Base-by-base conservation (phyloP, 2,888 invertebrate genomes). In the Drosophila hamatofila region DNA sequence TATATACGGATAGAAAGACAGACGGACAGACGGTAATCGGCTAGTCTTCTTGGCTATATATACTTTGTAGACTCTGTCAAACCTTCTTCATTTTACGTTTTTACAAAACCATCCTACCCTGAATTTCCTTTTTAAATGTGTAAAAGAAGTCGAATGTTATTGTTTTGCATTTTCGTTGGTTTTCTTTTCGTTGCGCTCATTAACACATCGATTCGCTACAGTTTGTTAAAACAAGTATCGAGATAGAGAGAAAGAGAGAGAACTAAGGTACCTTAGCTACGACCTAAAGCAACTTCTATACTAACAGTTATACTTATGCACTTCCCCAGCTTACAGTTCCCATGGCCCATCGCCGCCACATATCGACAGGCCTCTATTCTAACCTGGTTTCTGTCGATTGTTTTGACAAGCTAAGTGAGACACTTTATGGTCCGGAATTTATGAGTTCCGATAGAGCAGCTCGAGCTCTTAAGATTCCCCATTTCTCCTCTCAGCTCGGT, bases 371-470 rank as follows among this genome's bases (percentile, higher is more conserved):
- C 44, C 23, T 46, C 69, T 55, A 78, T 69, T 69, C 82, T 78
- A 59, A 60, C n/a, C 61, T 39, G 25, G 62, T 58, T 49, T 63
- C 70, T 39, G 46, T 14, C 25, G 58, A 12, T 63, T 89, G 88
- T 86, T 86, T 55, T 89, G 86, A 86, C 86, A 86, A 55, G 75
- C 74, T 77, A 88, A 84, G 82, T 82, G 81, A 79, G 78, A 67
- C 85, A 79, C 77, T 79, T 71, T 75, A 54, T 59, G 61, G 25
- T 7, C 21, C 8, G 27, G 33, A 65, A 77, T 84, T 89, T 84
- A 89, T 72, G 85, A 66, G 73, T 54, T 65, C 72, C 59, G 64
- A 76, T 85, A 80, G 64, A 55, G 46, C 37, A 23, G 33, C 6
- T 30, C 51, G 30, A 39, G 42, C 56, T 61, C 54, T 71, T 57